These are phyloP conservation scores for Tokudaia muenninki DNA, from an alignment of 2,797 vertebrate species.

Conservation along the genomic window DNA sequence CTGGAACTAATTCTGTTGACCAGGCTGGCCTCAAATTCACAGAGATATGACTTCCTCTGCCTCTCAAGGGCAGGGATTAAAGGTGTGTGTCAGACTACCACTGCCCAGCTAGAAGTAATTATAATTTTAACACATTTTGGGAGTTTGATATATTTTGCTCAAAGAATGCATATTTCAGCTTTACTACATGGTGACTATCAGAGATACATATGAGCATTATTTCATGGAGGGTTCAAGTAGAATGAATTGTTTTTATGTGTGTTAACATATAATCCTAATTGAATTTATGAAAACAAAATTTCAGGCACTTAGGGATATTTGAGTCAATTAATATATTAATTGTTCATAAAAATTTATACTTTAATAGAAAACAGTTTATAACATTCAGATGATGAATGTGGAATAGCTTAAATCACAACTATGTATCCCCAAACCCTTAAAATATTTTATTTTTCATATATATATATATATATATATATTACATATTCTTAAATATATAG, in stretches of 20 bases:
- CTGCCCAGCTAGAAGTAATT: neutral
- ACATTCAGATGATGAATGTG: neutral
- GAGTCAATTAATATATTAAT: neutral
- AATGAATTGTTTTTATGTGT: neutral
- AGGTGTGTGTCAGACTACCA: neutral
- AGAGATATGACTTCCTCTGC: neutral
- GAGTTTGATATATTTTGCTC: neutral
- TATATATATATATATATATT: neutral
- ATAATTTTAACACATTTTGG: neutral
- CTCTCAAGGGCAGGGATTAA: neutral
- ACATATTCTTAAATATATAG: neutral
- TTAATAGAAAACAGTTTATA: neutral
- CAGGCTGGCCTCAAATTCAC: neutral
- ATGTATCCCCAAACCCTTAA: neutral
- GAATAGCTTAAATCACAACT: neutral
- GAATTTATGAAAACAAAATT: neutral
- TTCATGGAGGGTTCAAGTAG: neutral
- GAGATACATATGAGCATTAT: neutral
- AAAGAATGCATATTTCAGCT: neutral
- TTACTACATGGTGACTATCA: neutral
- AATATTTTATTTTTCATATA: neutral
- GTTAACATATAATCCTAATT: slow-evolving; percentile 48
- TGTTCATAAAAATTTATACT: neutral
- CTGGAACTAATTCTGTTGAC: neutral
- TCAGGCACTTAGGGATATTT: neutral